phyloP scores from a whole-genome alignment of 2,888 invertebrate species.

The Choreutis nemorana region DNA sequence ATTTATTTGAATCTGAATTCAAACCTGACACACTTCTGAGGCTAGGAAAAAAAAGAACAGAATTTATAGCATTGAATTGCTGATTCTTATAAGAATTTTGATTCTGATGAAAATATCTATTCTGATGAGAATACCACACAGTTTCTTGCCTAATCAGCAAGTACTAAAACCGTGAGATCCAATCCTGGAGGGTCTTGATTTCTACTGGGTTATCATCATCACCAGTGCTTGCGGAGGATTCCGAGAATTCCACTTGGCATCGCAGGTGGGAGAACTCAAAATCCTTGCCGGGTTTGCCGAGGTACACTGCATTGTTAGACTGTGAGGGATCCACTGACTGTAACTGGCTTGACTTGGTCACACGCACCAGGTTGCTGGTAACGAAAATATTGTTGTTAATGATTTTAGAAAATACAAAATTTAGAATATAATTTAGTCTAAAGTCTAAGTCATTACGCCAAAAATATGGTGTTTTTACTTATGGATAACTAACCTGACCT shows the following conservation, averaged over 20 bases:
- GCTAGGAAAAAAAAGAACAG: too few species aligned
- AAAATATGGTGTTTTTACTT: too few species aligned
- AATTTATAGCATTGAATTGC: too few species aligned
- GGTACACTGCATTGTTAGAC: conserved; percentile 65
- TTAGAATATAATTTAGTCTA: neutral
- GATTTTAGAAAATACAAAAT: neutral
- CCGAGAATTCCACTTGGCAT: conserved; percentile 74
- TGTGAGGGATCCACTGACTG: conserved; percentile 75
- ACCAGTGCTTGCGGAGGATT: conserved; percentile 67
- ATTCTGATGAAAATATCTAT: conserved; percentile 11
- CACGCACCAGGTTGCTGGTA: conserved; percentile 83
- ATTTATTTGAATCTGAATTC: too few species aligned
- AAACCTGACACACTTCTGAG: too few species aligned
- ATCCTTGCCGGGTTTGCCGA: conserved; percentile 82
- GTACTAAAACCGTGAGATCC: conserved; percentile 72
- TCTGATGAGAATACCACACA: conserved; percentile 10
- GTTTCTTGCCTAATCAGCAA: too few species aligned
- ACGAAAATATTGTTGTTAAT: conserved; percentile 15
- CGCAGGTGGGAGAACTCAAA: conserved; percentile 83
- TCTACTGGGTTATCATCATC: conserved; percentile 69
- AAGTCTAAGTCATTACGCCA: too few species aligned
- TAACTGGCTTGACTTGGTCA: conserved; percentile 84
- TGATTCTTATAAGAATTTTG: conserved; percentile 7
- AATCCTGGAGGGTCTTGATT: conserved; percentile 71
- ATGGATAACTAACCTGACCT: too few species aligned